Conservation (phyloP, 1,140 invertebrate genomes). For the Drosophila nasuta region DNA sequence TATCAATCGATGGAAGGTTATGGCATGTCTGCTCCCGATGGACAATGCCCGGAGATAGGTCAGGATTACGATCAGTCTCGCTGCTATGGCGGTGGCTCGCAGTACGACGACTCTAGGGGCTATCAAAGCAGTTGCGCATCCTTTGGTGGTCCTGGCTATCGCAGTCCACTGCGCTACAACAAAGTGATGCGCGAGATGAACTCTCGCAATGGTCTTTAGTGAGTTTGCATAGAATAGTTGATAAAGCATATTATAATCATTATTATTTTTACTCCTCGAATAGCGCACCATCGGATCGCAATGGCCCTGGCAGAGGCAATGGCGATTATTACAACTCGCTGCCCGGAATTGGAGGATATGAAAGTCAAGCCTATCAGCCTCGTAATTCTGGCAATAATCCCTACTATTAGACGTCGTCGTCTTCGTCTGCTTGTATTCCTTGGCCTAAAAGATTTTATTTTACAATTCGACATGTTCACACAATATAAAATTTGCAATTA, state of each 20-base stretch:
- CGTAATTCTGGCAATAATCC: conserved; percentile 29
- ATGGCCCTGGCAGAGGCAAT: conserved; percentile 53
- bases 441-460: conserved; percentile 5
- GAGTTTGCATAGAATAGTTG: neutral
- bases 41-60: conserved; percentile 53
- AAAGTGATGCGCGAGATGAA: conserved; percentile 67
- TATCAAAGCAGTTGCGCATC: conserved; percentile 49
- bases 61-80: conserved; percentile 37
- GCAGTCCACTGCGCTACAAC: conserved; percentile 61
- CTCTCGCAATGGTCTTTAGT: conserved; percentile 72
- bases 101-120: conserved; percentile 45
- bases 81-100: conserved; percentile 34
- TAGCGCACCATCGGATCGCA: conserved; percentile 58
- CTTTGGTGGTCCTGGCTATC: conserved; percentile 63
- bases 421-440: neutral
- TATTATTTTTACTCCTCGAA: neutral
- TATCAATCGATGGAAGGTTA: conserved; percentile 45
- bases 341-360: conserved; percentile 56
- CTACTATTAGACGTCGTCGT: conserved; percentile 41
- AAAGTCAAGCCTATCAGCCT: conserved; percentile 49
- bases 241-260: neutral
- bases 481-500: neutral
- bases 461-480: neutral
- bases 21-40: conserved; percentile 45
- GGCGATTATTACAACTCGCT: conserved; percentile 65